A percentile compares a stretch with the other conserved stretches of the same genome.
These are phyloP conservation scores for Melanocharis versteri DNA, from an alignment of 2,113 vertebrate genomes.

Conservation along the genomic window DNA sequence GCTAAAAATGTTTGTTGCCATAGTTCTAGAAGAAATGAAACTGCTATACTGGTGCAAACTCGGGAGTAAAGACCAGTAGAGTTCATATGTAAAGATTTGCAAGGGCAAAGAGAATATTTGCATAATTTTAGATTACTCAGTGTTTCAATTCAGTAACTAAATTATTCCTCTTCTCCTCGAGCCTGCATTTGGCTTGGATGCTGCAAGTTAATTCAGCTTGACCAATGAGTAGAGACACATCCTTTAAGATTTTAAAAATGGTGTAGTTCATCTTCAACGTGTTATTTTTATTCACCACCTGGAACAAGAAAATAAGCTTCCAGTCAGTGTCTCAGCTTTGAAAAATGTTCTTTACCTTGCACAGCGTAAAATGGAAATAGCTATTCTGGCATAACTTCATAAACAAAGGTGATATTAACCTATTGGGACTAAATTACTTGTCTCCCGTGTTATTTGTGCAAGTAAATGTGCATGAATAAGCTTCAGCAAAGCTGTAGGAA, in stretches of 20 bases:
- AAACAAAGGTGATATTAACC: slow-evolving; percentile 3
- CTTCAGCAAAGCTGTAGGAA: not conserved
- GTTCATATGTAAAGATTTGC: slow-evolving; percentile 15
- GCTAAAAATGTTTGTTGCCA: slow-evolving; percentile 26
- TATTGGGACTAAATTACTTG: slow-evolving; percentile 17
- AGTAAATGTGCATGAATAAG: not conserved
- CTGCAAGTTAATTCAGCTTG: slow-evolving; percentile 62
- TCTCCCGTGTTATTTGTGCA: not conserved
- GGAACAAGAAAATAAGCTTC: slow-evolving; percentile 53
- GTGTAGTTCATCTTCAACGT: not conserved
- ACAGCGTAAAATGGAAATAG: slow-evolving; percentile 21
- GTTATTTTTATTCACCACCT: slow-evolving; percentile 54
- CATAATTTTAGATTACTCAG: slow-evolving; percentile 50
- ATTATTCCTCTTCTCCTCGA: slow-evolving; percentile 23
- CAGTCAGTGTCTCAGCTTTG: not conserved
- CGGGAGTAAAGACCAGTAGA: not conserved
- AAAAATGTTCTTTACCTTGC: slow-evolving; percentile 43
- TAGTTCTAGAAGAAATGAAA: slow-evolving; percentile 9
- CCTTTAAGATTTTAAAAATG: slow-evolving; percentile 44
- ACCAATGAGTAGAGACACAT: slow-evolving; percentile 35
- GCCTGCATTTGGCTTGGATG: slow-evolving; percentile 17
- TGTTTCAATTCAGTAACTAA: slow-evolving; percentile 57
- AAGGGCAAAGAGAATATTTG: slow-evolving; percentile 57
- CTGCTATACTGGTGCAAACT: not conserved
- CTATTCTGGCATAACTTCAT: slow-evolving; percentile 28